Evolutionary conservation across 2,888 invertebrate genomes (phyloP).

Genomic region (Sepioteuthis lessoniana): DNA sequence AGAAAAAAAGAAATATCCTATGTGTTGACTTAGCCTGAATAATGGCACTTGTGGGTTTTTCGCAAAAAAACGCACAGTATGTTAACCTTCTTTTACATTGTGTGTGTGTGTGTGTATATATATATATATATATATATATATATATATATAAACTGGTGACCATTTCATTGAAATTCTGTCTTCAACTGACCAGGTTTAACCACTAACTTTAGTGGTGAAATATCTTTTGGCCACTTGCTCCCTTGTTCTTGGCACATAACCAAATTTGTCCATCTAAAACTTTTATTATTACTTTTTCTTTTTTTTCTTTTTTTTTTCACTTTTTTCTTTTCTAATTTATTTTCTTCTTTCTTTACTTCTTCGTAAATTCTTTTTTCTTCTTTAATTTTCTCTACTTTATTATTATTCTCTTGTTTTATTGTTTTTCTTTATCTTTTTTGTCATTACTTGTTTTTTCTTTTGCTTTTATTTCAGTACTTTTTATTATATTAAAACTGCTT

Average conservation of each 20-base stretch:
- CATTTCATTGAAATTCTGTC: neutral
- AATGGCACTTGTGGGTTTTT: too few species aligned
- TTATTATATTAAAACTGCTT: neutral
- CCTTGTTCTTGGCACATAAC: neutral
- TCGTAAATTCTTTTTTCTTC: neutral
- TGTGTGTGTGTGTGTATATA: too few species aligned
- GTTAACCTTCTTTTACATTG: too few species aligned
- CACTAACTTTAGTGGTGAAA: neutral
- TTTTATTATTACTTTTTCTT: neutral
- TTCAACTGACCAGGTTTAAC: neutral
- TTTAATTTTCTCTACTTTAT: neutral
- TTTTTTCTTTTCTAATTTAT: neutral
- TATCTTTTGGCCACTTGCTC: neutral
- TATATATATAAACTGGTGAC: neutral
- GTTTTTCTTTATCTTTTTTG: neutral
- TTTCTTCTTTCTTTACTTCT: neutral
- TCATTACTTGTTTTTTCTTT: too few species aligned
- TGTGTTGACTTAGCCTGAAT: too few species aligned
- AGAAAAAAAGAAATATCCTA: too few species aligned
- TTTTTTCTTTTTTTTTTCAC: neutral
- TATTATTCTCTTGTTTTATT: neutral
- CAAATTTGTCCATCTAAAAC: neutral
- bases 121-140: neutral
- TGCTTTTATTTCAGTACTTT: neutral
- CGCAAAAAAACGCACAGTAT: too few species aligned